Base-by-base conservation (phyloP, 2,113 vertebrate species). In the Leptosomus discolor region DNA sequence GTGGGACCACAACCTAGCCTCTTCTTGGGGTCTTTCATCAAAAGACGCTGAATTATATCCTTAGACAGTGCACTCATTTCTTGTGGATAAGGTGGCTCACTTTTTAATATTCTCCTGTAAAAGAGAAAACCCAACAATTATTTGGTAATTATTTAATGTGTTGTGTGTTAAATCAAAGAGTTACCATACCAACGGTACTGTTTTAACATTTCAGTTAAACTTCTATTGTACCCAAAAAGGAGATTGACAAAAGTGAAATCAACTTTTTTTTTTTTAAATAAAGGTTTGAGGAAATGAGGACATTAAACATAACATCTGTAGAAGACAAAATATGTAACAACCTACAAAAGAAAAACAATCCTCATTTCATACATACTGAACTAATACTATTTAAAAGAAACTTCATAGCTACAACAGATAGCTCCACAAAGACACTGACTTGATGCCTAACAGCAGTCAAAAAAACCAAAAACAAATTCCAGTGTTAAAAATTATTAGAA, bases 21-120 rank as follows among this genome's bases (percentile, higher is more conserved):
- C 97, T 99, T 99, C 98, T 99, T 99, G 51, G 99, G 99, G 88
- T 99, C 99, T 98, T 99, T 99, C 97, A 98, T 97, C 94, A 99
- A 97, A 94, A 99, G 98, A 43, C 96, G 96, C 93, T 99, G 99
- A 97, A 99, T 99, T 83, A 99, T 95, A 98, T 99, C 99, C 98
- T 99, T 99, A 90, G 99, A 99, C 88, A 98, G 81, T 32, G 98
- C 97, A 67, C 98, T 99, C 98, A 99, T 99, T 90, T 99, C 99
- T 97, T 98, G 99, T 58, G 99, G 98, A 93, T 99, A 99, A 12
- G 99, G 99, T 94, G 99, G 99, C 92, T 99, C 99, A 90, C 99
- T 99, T 98, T 99, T 99, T 88, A 98, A 98, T 97, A 99, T 99
- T 98, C 99, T 99, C 98, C 99, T 99, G 97, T 27, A 93, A 93